Conservation (phyloP, 2,113 vertebrate species). For the Solea solea region DNA sequence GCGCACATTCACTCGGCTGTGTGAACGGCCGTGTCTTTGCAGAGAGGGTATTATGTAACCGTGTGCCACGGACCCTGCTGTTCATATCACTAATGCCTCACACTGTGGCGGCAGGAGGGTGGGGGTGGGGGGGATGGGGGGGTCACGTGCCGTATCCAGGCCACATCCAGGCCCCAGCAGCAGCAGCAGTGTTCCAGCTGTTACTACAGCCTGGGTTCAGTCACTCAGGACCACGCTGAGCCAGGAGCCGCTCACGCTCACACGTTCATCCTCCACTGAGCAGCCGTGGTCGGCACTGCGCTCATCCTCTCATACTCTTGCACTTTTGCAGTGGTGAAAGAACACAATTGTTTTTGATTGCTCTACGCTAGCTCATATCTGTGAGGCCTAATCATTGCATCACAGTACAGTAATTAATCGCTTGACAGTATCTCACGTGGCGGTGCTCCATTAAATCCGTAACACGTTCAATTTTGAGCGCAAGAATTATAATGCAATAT, state of each 20-base stretch:
- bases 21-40: constrained; percentile 37
- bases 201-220: constrained; percentile 69
- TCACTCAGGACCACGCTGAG: constrained; percentile 58
- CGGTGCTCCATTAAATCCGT: too few relatives aligned
- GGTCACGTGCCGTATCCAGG: constrained; percentile 77
- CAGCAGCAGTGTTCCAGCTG: constrained; percentile 72
- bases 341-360: too few relatives aligned
- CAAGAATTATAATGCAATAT: too few relatives aligned
- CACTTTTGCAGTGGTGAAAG: not conserved
- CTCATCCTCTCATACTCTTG: constrained; percentile 5
- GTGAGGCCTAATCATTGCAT: too few relatives aligned
- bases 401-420: too few relatives aligned
- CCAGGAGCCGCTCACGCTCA: constrained; percentile 39
- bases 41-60: constrained; percentile 76
- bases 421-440: too few relatives aligned
- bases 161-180: constrained; percentile 71
- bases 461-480: too few relatives aligned
- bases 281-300: constrained; percentile 40
- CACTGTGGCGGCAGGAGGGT: constrained; percentile 45
- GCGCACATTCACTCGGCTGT: constrained; percentile 71
- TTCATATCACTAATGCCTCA: constrained; percentile 80
- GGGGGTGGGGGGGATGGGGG: not conserved
- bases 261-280: constrained; percentile 22
- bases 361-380: too few relatives aligned
- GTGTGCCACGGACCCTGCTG: constrained; percentile 71